Evolutionary conservation across 1,140 invertebrate species (phyloP), one percentile per base, ranked within the genome.

Genomic region (Drosophila nigrodunni): DNA sequence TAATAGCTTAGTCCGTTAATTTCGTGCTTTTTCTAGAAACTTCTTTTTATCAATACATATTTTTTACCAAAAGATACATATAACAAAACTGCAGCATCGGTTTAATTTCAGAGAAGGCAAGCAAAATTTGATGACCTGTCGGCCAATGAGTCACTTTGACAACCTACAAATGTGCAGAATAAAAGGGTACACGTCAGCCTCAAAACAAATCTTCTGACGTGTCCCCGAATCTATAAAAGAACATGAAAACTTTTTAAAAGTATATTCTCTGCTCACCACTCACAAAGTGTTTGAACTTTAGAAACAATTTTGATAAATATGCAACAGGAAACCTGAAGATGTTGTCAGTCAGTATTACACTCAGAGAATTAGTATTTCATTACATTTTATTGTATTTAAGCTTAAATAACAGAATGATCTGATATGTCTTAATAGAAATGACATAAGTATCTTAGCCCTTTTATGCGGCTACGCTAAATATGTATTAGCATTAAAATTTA

Each of bases 301-400:
- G 75, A 78, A 86, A 86, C 82, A 87, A 87, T 86, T 86, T 86
- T 86, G 82, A 86, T 86, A 86, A 86, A 86, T 75, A 87, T 86
- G 82, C 82, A 86, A 71, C 67, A 71, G 64, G 66, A 62, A 55
- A 68, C 44, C 35, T 44, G 46, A 67, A 74, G 43, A 74, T 64
- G 25, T 15, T 67, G 52, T 67, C 52, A 47, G 52, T n/a, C 18
- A 13, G 64, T 15, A 7, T n/a, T 37, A 68, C 66, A 68, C 66
- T 59, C 10, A 30, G 46, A 50, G 44, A 37, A 25, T 43, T 43
- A 5, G n/a, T 4, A 13, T 13, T 43, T 43, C 2, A 6, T 3
- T 30, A 43, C 0, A 13, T 13, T 6, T 11, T 43, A 6, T 3
- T 30, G 25, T 6, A 5, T 30, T 30, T 0, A 30, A 30, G 25